Base-by-base conservation (phyloP, 1,140 invertebrate species). In the Drosophila guanche region DNA sequence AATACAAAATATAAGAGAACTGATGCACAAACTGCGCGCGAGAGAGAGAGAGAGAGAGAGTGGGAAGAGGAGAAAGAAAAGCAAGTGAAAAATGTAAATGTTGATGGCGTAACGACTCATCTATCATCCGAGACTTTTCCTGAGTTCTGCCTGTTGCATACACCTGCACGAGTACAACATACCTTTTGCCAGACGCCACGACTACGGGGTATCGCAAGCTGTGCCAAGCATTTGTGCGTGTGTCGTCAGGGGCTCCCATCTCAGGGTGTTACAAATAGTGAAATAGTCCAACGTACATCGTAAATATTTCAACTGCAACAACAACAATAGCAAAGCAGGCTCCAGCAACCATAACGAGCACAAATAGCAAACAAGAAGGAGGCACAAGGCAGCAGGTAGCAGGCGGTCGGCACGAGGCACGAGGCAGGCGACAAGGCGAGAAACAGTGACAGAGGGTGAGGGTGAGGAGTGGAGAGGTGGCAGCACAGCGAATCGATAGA, bases 271-370 rank as follows among this genome's bases (percentile, higher is more conserved):
- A 86, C 78, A 85, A 85, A 85, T 85, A 85, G 81, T 85, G 81
- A 68, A 85, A 85, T 88, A 85, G 81, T 85, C 83, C 83, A 86
- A 83, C 83, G 83, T 86, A 88, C 78, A 77, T 88, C 83, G 83
- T 88, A 86, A 86, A 86, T 88, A 86, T 86, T 86, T 86, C 83
- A 86, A 88, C 78, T 86, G 83, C 83, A 86, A 86, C 83, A 86
- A 88, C 83, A 77, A 51, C 50, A 68, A 58, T 43, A 61, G 47
- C 52, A 52, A 59, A 66, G 54, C 63, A 20, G 76, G 66, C 70
- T 67, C 56, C 80, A 79, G 69, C 65, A 63, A 76, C 79, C 74
- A 77, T 77, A 77, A 77, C 76, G 79, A 85, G 79, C 72, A 80
- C 76, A 75, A 85, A 83, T 85, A 85, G 81, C 80, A 78, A 83